A percentile compares a stretch with the other conserved stretches of the same genome.
phyloP scores from a whole-genome alignment of 2,888 invertebrate species.

The Petrolisthes manimaculis region DNA sequence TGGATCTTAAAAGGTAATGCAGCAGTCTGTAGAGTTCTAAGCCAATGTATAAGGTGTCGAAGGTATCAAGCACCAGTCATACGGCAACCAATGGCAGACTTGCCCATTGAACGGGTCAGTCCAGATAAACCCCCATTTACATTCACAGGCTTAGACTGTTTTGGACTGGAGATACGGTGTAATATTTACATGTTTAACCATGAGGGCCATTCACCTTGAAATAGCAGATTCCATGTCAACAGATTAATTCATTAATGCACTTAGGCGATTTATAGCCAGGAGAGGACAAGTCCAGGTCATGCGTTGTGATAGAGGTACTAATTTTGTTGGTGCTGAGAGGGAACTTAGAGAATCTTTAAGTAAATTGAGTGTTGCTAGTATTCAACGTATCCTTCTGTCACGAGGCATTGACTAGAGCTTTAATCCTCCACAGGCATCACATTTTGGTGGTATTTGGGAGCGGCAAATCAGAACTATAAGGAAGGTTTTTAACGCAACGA shows the following conservation, averaged over 20 bases:
- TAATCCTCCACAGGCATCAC: constrained; percentile 28
- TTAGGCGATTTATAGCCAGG: constrained; percentile 16
- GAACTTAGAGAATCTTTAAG: not conserved
- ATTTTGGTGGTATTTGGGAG: constrained; percentile 44
- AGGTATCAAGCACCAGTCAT: not conserved
- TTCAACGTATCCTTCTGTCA: not conserved
- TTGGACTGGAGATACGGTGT: constrained; percentile 31
- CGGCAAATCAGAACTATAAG: constrained; percentile 33
- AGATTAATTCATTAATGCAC: constrained; percentile 35
- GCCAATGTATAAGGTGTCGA: not conserved
- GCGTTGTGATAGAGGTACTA: constrained; percentile 1
- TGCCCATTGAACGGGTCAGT: not conserved
- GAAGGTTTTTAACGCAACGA: constrained; percentile 30
- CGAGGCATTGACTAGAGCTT: constrained; percentile 13
- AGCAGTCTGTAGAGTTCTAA: not conserved
- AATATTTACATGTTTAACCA: constrained; percentile 25
- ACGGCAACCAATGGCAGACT: constrained; percentile 27
- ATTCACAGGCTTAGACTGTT: constrained; percentile 13
- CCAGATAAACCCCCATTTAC: constrained; percentile 20
- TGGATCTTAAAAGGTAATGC: constrained; percentile 11
- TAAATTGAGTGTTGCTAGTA: not conserved
- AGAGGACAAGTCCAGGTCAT: constrained; percentile 21
- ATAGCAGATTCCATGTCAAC: constrained; percentile 2
- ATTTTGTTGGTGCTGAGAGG: not conserved
- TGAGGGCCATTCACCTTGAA: constrained; percentile 26